These are phyloP conservation scores for Rhagophthalmus giganteus DNA, from an alignment of 2,888 invertebrate genomes.

Conservation along the genomic window DNA sequence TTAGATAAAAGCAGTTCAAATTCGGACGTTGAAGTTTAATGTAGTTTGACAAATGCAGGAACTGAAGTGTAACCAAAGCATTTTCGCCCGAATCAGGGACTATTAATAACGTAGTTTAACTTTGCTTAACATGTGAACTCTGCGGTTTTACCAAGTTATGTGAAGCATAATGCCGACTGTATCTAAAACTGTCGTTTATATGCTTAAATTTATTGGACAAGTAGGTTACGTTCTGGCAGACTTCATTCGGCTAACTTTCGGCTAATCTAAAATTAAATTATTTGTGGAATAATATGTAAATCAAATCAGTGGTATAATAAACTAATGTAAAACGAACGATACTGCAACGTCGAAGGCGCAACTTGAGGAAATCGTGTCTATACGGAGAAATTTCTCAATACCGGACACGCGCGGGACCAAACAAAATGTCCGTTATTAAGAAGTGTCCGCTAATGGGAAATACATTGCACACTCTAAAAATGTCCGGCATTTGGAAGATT, in stretches of 20 bases:
- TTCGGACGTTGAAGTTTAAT: slow-evolving; percentile 29
- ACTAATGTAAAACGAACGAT: too few relatives aligned
- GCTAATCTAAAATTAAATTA: too few relatives aligned
- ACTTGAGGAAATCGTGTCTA: too few relatives aligned
- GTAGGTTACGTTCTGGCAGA: slow-evolving; percentile 5
- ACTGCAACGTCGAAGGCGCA: too few relatives aligned
- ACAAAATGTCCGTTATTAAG: too few relatives aligned
- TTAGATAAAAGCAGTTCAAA: slow-evolving; percentile 30
- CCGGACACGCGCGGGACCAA: too few relatives aligned
- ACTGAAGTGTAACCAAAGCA: slow-evolving; percentile 29
- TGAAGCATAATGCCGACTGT: slow-evolving; percentile 41
- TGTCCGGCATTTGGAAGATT: too few relatives aligned
- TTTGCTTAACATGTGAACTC: slow-evolving; percentile 25
- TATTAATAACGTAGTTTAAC: slow-evolving; percentile 31
- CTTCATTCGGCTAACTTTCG: not conserved
- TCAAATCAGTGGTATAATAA: too few relatives aligned
- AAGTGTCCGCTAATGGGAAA: too few relatives aligned
- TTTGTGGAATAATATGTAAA: too few relatives aligned
- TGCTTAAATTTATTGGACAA: slow-evolving; percentile 20
- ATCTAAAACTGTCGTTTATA: slow-evolving; percentile 39
- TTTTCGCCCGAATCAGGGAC: slow-evolving; percentile 27
- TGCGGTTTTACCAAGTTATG: slow-evolving; percentile 39
- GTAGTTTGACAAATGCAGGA: slow-evolving; percentile 30
- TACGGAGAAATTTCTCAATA: too few relatives aligned
- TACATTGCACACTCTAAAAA: too few relatives aligned